phyloP scores from a whole-genome alignment of 2,888 invertebrate genomes.

The Drosophila greeni region DNA sequence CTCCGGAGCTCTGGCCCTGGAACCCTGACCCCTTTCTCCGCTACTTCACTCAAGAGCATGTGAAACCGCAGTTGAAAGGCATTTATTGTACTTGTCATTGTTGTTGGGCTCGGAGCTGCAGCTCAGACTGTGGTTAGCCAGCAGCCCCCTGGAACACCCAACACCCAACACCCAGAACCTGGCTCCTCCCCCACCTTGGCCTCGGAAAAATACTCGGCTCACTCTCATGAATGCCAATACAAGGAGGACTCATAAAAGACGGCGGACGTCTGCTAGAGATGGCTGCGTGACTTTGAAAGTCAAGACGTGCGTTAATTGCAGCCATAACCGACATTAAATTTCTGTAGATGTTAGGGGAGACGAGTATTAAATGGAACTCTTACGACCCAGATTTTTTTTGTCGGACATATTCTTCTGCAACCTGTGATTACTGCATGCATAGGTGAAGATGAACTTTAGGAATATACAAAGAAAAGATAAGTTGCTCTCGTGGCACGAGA shows the following conservation, averaged over 20 bases:
- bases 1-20: neutral
- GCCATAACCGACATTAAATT: no score
- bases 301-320: slow-evolving; percentile 3
- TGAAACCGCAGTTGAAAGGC: slow-evolving; percentile 76
- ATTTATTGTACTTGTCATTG: slow-evolving; percentile 75
- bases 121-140: slow-evolving; percentile 30
- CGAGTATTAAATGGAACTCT: neutral
- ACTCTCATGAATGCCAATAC: slow-evolving; percentile 69
- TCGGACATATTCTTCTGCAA: neutral
- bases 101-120: slow-evolving; percentile 49
- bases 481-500: neutral
- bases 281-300: slow-evolving; percentile 14
- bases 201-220: slow-evolving; percentile 58
- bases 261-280: slow-evolving; percentile 13
- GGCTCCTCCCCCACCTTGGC: slow-evolving; percentile 9
- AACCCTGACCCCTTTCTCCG: slow-evolving; percentile 26
- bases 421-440: neutral
- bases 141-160: slow-evolving; percentile 1
- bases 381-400: no score
- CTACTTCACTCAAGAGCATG: slow-evolving; percentile 73
- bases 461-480: no score
- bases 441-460: neutral
- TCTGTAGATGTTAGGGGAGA: neutral
- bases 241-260: slow-evolving; percentile 58
- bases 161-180: slow-evolving; percentile 3